Evolutionary conservation across 2,888 invertebrate genomes (phyloP), one percentile per base, ranked within the genome.

Genomic region (Cyclophora albipunctata): DNA sequence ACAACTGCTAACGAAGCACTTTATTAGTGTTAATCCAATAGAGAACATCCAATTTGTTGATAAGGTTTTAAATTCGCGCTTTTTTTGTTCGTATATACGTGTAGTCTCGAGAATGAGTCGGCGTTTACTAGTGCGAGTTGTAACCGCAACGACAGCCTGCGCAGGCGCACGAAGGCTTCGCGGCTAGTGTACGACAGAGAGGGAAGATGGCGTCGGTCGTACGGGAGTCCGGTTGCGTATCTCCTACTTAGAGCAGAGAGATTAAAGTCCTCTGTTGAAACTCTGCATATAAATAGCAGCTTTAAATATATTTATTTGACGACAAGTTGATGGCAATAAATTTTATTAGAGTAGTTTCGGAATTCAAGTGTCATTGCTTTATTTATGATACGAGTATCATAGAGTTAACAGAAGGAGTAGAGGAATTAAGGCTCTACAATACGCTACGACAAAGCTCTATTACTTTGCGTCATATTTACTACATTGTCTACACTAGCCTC

Each of bases 151-250:
- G 80, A 79, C 81, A 84, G 83, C 78, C 83, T 73, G 73, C 76
- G 78, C 75, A 62, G 66, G 72, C 75, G 75, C 52, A 64, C 60
- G 67, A 67, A 86, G 87, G 86, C 85, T 85, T 71, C 73, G 75
- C 78, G 84, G 40, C 43, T 37, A 43, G 47, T 42, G 85, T 69
- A 79, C 62, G 75, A 87, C 73, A 55, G 81, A 65, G 85, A 84
- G 56, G 46, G 57, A 52, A 45, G 53, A 75, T 77, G 78, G 4
- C 20, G 43, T 33, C 37, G 77, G 82, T 79, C 76, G 67, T 72
- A 78, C 80, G 78, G 83, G 84, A 82, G 83, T 83, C 83, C 82
- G 84, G 86, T 81, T 84, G 83, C 75, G 75, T 78, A 71, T 81
- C 75, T 75, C 67, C 77, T 57, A 58, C 58, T 54, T 60, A 75